Evolutionary conservation across 2,113 vertebrate genomes (phyloP), one percentile per base, ranked within the genome.

Genomic region (Rynchops niger): DNA sequence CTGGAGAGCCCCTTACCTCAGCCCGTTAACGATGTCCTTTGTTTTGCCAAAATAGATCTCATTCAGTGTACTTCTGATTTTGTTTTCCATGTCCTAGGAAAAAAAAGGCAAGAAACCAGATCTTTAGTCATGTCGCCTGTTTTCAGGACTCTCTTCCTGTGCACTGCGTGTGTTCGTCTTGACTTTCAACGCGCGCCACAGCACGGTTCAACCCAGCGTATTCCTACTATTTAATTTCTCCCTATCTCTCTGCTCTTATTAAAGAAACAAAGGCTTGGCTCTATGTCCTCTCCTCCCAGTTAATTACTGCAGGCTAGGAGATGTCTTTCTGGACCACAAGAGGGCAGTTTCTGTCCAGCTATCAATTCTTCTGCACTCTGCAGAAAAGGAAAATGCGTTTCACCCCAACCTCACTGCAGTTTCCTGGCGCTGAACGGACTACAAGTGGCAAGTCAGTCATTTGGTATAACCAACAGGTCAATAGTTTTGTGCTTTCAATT

Each of bases 31-130:
- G 22, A 99, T 99, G 98, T 99, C 99, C 99, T 99, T 99, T 91
- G 99, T 99, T 97, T 99, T 99, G 73, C 99, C 99, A 97, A 99
- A 99, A 98, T 99, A 99, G 98, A 99, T 99, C 98, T 99, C 99
- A 34, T 99, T 99, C 98, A 99, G 98, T 40, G 99, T 99, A 98
- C 99, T 99, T 97, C 99, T 99, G 98, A 99, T 99, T 98, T 99
- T 99, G 97, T 99, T 99, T 98, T 99, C 99, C 99, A 99, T 99
- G 88, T 99, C 99, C 99, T 99, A 93, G 40, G 21, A 45, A 70
- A 92, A 93, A 72, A 86, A 32, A 71, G 71, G 38, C 0, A 11
- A 71, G 71, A 81, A 13, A 77, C 7, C 45, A 36, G 34, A 43
- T 10, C 47, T 45, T 88, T 0, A 93, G 19, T 27, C 14, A 5